Base-by-base conservation (phyloP, 2,888 invertebrate species). In the Meganola albula region DNA sequence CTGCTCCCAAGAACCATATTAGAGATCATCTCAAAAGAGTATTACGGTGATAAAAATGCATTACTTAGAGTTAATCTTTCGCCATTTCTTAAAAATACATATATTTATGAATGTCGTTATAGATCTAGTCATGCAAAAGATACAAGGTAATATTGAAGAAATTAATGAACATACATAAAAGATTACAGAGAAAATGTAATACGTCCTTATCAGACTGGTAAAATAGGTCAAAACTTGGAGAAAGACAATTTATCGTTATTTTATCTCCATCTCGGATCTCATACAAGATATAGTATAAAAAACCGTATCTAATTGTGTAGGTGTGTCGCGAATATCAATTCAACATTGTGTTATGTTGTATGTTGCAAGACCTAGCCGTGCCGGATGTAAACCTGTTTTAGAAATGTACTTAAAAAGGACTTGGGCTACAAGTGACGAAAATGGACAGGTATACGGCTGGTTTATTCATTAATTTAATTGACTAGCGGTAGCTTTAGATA, bases 361-460 rank as follows among this genome's bases (percentile, higher is more conserved):
- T n/a, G n/a, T n/a, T n/a, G n/a, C 48, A 46, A 47, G 27, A 31
- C 20, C 20, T 10, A 13, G 40, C 27, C 29, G 35, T 44, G 24
- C 52, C 57, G 55, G 59, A 57, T 53, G 40, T 35, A 45, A 58
- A 58, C 56, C 54, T 36, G 56, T 54, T 54, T 52, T 47, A 53
- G 40, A 52, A 51, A 39, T 49, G 55, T 44, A 46, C 49, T 47
- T 46, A 41, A 48, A 34, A 49, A 52, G 47, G 52, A 44, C 55
- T 42, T 44, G 36, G 31, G 29, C 34, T 23, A 30, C 36, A 27
- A 40, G 48, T 44, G 48, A 51, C 48, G 35, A 37, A 53, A 46
- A 46, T 37, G 32, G 47, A 10, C 27, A n/a, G n/a, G 36, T 29
- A 28, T 26, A 37, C 43, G 25, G 13, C 22, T 24, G 27, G 37